Evolutionary conservation across 2,888 invertebrate genomes (phyloP), one percentile per base, ranked within the genome.

Genomic region (Limenitis camilla): DNA sequence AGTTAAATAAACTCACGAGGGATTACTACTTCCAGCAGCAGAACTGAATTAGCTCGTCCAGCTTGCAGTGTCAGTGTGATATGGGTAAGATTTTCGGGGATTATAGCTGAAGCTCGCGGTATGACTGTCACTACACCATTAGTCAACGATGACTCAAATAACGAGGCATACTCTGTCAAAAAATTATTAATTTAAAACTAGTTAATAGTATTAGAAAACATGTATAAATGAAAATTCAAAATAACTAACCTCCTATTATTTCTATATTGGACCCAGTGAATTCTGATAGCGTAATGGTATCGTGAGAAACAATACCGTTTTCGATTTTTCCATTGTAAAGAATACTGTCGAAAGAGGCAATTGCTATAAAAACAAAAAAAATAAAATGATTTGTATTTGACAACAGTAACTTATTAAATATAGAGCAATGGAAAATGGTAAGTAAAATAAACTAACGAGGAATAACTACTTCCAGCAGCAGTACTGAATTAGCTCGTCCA

Each of bases 171-270:
- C 36, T 64, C 83, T 83, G 61, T 19, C 3, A 3, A 19, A 19
- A 19, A 19, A 19, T 19, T 19, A 19, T n/a, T n/a, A n/a, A n/a
- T n/a, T n/a, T n/a, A n/a, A n/a, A n/a, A n/a, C n/a, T n/a, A n/a
- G n/a, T n/a, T n/a, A n/a, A n/a, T n/a, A n/a, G n/a, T n/a, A n/a
- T n/a, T n/a, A n/a, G n/a, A n/a, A n/a, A n/a, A n/a, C n/a, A n/a
- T n/a, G n/a, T n/a, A n/a, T n/a, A n/a, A n/a, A n/a, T n/a, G n/a
- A n/a, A n/a, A n/a, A n/a, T n/a, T n/a, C n/a, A n/a, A n/a, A n/a
- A n/a, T n/a, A n/a, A 55, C 59, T 66, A 69, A 83, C 83, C 74
- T 63, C 83, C 82, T 42, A 61, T 31, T 40, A 80, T 36, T 5
- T 66, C 59, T 9, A 85, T 57, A 29, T 41, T 59, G 9, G 63